A percentile compares a stretch with the other conserved stretches of the same genome.
Conservation (phyloP, 2,888 invertebrate species). For the Azorinus chamasolen region DNA sequence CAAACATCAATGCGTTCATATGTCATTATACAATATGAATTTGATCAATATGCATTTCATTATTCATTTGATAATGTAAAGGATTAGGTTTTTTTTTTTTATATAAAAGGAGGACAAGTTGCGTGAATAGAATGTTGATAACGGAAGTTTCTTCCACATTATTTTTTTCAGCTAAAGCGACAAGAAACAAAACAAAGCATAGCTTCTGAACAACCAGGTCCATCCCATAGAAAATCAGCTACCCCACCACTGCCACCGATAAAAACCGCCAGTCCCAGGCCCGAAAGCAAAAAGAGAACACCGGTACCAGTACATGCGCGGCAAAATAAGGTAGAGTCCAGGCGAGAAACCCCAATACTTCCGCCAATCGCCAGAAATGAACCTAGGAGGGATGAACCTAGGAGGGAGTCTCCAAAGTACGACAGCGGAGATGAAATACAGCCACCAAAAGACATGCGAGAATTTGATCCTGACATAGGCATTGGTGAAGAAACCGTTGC, state of each 20-base stretch:
- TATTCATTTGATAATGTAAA: too few species aligned
- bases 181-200: slow-evolving; percentile 43
- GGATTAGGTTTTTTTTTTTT: too few species aligned
- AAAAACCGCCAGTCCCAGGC: slow-evolving; percentile 46
- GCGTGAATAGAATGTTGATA: too few species aligned
- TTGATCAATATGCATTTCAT: too few species aligned
- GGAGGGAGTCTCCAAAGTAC: slow-evolving; percentile 10
- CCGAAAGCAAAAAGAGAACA: slow-evolving; percentile 24
- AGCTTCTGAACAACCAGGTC: slow-evolving; percentile 51
- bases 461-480: slow-evolving; percentile 59
- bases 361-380: slow-evolving; percentile 43
- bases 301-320: slow-evolving; percentile 12
- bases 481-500: slow-evolving; percentile 41
- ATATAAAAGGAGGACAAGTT: too few species aligned
- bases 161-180: slow-evolving; percentile 42
- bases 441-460: slow-evolving; percentile 55
- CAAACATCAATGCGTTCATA: too few species aligned
- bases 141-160: not conserved
- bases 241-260: slow-evolving; percentile 62
- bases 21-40: too few species aligned
- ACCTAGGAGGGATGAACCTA: slow-evolving; percentile 6
- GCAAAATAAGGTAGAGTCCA: slow-evolving; percentile 18
- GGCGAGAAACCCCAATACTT: slow-evolving; percentile 56
- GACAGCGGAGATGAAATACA: slow-evolving; percentile 37
- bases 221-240: slow-evolving; percentile 53